Evolutionary conservation across 2,113 vertebrate genomes (phyloP).

Genomic region (Onychostruthus taczanowskii): DNA sequence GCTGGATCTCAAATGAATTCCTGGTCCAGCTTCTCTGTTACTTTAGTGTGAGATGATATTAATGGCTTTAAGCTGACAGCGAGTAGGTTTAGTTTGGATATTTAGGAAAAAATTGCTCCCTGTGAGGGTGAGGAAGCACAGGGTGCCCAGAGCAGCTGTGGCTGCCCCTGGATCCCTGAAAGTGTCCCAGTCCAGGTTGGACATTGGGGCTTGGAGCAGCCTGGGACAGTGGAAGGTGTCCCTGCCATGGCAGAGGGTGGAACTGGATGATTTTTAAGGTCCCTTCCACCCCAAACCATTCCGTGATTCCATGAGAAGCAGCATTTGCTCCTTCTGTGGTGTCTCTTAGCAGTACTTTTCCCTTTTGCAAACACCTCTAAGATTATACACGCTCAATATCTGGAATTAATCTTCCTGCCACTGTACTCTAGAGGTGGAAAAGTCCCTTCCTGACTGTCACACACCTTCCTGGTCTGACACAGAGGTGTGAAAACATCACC

Average conservation of each 20-base stretch:
- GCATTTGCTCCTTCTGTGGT: not conserved
- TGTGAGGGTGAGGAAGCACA: fast-evolving
- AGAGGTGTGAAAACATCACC: not conserved
- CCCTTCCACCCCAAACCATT: not conserved
- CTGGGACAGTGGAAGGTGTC: not conserved
- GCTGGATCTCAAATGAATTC: not conserved
- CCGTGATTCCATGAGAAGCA: not conserved
- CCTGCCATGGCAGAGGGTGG: not conserved
- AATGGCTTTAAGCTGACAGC: not conserved
- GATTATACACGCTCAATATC: too few species aligned
- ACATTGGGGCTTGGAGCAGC: not conserved
- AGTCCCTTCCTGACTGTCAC: not conserved
- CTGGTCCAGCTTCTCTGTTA: fast-evolving
- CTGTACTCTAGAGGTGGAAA: not conserved
- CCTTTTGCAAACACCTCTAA: not conserved
- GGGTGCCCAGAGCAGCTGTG: not conserved
- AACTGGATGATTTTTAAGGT: fast-evolving
- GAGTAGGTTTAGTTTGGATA: fast-evolving
- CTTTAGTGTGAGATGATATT: fast-evolving
- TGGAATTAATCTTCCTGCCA: not conserved
- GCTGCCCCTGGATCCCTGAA: not conserved
- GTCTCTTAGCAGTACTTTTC: not conserved
- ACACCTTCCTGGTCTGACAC: not conserved
- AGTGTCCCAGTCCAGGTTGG: not conserved
- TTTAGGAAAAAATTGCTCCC: fast-evolving